Evolutionary conservation across 2,888 invertebrate species (phyloP), one percentile per base, ranked within the genome.

Genomic region (Drosophila anceps): DNA sequence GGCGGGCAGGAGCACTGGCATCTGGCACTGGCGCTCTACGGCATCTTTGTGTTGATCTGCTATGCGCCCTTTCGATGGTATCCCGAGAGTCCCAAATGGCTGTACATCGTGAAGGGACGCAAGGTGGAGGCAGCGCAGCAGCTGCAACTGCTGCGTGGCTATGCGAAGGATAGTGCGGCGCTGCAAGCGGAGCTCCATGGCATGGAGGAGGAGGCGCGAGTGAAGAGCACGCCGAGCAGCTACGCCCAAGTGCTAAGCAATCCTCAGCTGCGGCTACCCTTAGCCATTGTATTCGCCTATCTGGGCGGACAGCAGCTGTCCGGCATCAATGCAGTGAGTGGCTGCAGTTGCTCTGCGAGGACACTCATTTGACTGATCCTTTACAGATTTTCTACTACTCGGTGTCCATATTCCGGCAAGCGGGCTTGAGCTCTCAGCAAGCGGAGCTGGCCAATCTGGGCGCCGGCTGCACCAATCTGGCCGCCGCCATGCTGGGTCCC

Each of bases 1-100:
- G 93, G 98, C 44, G 96, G 95, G 12, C 94, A 93, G 20, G 92
- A 94, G 6, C 92, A 93, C 50, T 98, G 98, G 98, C 96, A 96
- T 50, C 94, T 95, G 79, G 95, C 97, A 31, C 92, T 98, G 59
- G 95, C 96, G 74, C 94, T 96, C 74, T 96, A 95, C 76, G 94
- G 95, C 33, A 80, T 97, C 24, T 95, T 97, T 74, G 94, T 96
- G 71, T 90, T 96, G 57, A 84, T 96, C 18, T 95, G 95, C 60
- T 91, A 95, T 58, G 89, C 95, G 31, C 94, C 95, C n/a, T 92
- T 97, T 50, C 94, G 94, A 6, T 94, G 94, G 69, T 94, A 97
- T 91, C 97, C 98, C 0, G 98, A 98, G 92, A 98, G 98, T 92
- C 98, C 98, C 1, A 97, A 97, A 92, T 98, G 96, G 94, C 94